Conservation (phyloP, 2,797 vertebrate genomes). For the Falco cherrug region DNA sequence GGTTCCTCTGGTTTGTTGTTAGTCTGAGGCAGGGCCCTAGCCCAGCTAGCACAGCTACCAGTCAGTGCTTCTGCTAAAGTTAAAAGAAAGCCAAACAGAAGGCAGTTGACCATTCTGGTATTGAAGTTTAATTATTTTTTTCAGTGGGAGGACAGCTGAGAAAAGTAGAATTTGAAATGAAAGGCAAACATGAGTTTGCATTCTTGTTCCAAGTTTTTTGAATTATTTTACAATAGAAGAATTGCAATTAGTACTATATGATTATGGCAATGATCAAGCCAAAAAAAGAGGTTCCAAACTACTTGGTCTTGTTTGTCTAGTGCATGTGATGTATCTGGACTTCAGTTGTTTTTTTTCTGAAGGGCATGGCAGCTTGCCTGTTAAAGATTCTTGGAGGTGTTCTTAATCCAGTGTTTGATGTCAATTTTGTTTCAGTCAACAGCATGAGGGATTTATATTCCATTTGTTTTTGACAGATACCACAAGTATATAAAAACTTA, state of each 20-base stretch:
- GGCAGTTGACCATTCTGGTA: neutral
- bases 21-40: neutral
- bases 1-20: neutral
- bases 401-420: neutral
- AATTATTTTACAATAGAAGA: neutral
- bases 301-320: neutral
- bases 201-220: neutral
- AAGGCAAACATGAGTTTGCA: neutral
- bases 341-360: neutral
- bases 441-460: neutral
- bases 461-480: neutral
- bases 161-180: neutral
- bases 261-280: neutral
- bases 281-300: neutral
- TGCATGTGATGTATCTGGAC: neutral
- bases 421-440: neutral
- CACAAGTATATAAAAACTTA: neutral
- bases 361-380: neutral
- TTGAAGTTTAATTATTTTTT: neutral
- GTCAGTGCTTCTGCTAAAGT: neutral
- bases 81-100: neutral
- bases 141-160: neutral
- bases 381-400: neutral
- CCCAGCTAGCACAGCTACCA: neutral
- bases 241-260: neutral